Conservation (phyloP, 64 coral and sea anemone genomes). For the Anthopleura sola region DNA sequence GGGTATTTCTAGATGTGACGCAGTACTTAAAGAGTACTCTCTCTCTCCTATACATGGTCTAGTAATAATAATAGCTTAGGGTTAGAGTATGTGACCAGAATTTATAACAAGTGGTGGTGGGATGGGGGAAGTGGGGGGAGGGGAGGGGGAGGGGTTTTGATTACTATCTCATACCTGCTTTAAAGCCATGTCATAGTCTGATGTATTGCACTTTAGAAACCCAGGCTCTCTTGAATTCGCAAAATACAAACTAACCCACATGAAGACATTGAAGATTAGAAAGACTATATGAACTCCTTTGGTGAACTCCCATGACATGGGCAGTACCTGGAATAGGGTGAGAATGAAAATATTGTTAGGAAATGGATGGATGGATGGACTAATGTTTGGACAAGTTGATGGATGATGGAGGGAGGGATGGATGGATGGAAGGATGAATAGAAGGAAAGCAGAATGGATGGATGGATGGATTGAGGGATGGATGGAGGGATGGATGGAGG, state of each 20-base stretch:
- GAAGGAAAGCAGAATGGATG: no score
- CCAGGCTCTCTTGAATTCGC: constrained; percentile 74
- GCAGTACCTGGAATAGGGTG: not conserved
- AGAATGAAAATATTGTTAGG: not conserved
- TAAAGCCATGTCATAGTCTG: constrained; percentile 83
- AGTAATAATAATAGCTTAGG: no score
- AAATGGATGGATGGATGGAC: not conserved
- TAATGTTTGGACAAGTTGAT: no score
- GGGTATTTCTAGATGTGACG: no score
- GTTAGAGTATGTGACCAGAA: no score
- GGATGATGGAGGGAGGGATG: not conserved
- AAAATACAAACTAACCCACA: constrained; percentile 82
- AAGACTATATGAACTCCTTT: constrained; percentile 62
- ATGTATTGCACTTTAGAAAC: constrained; percentile 64
- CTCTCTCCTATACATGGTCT: no score
- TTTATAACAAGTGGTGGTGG: no score
- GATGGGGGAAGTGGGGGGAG: not conserved
- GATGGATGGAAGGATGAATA: not conserved
- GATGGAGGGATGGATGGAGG: no score
- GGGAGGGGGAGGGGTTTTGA: no score
- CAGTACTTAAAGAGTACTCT: no score
- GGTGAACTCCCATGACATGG: constrained; percentile 48
- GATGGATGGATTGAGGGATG: no score
- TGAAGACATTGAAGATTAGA: constrained; percentile 55
- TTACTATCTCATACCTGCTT: constrained; percentile 56